Percentiles rank a stretch among this genome's conserved stretches.
phyloP scores from a whole-genome alignment of 2,888 invertebrate genomes.

The Ochlodes sylvanus region DNA sequence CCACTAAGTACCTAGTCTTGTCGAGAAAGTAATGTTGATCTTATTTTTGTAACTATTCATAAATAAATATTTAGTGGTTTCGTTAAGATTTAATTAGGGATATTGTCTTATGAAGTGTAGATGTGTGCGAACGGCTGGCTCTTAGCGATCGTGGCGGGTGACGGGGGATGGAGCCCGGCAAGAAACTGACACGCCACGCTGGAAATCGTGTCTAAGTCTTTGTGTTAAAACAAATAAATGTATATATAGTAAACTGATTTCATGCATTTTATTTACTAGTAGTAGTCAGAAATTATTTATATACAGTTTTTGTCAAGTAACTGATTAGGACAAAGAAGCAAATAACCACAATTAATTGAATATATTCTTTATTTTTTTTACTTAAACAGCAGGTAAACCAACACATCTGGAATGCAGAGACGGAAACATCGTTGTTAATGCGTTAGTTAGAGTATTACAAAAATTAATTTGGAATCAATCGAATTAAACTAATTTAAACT shows the following conservation, averaged over 20 bases:
- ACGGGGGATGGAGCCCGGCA: too few species aligned
- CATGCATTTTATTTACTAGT: constrained; percentile 23
- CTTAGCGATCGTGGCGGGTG: too few species aligned
- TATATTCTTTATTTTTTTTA: constrained; percentile 75
- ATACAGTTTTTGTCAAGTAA: too few species aligned
- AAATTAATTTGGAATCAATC: constrained; percentile 42
- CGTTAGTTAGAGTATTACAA: constrained; percentile 62
- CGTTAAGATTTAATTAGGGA: constrained; percentile 13
- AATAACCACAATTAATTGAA: constrained; percentile 53
- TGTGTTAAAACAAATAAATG: not conserved
- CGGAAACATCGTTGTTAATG: constrained; percentile 70
- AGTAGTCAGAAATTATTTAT: too few species aligned
- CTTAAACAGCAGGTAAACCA: constrained; percentile 60
- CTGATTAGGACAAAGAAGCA: constrained; percentile 34
- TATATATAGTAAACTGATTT: not conserved
- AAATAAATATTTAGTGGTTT: constrained; percentile 19
- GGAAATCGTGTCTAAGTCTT: not conserved
- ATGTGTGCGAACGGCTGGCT: not conserved
- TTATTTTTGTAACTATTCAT: constrained; percentile 34
- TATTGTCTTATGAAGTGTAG: constrained; percentile 3
- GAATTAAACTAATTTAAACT: constrained; percentile 40
- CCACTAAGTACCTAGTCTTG: constrained; percentile 28
- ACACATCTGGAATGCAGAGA: constrained; percentile 70
- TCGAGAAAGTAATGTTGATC: constrained; percentile 17
- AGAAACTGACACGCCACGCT: not conserved